phyloP scores from a whole-genome alignment of 2,113 vertebrate species.

The Cardinalis cardinalis region DNA sequence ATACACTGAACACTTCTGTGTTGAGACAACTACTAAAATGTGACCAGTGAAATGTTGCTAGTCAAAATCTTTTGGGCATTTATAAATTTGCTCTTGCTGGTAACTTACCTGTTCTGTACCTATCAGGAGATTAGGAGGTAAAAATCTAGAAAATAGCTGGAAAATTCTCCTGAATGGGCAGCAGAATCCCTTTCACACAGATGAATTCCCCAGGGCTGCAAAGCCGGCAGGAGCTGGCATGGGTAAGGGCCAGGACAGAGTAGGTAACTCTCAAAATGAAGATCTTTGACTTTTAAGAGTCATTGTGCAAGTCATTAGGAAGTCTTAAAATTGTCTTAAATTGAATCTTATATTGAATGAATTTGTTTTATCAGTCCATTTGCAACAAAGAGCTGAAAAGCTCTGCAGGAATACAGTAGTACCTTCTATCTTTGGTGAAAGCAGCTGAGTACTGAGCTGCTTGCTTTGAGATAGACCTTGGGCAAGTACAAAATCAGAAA shows the following conservation, averaged over 20 bases:
- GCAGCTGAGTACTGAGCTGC: accelerated
- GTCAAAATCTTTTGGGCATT: not conserved
- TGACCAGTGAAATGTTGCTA: not conserved
- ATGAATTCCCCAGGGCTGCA: not conserved
- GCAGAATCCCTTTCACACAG: not conserved
- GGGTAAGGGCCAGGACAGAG: not conserved
- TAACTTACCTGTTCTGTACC: not conserved
- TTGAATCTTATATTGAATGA: not conserved
- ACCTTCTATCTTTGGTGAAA: not conserved
- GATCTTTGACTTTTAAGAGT: not conserved
- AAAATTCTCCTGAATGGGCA: not conserved
- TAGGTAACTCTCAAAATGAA: not conserved
- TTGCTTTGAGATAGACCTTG: not conserved
- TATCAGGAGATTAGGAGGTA: not conserved
- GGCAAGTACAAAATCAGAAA: not conserved
- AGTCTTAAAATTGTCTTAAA: not conserved
- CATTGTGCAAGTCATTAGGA: not conserved
- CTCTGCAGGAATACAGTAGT: not conserved
- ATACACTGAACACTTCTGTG: not conserved
- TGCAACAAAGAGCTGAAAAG: not conserved
- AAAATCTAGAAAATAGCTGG: not conserved
- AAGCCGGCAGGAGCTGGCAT: not conserved
- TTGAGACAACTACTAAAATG: not conserved
- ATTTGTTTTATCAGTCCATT: not conserved
- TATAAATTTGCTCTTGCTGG: not conserved